Conservation (phyloP, 2,113 vertebrate species). For the Ictidomys tridecemlineatus region DNA sequence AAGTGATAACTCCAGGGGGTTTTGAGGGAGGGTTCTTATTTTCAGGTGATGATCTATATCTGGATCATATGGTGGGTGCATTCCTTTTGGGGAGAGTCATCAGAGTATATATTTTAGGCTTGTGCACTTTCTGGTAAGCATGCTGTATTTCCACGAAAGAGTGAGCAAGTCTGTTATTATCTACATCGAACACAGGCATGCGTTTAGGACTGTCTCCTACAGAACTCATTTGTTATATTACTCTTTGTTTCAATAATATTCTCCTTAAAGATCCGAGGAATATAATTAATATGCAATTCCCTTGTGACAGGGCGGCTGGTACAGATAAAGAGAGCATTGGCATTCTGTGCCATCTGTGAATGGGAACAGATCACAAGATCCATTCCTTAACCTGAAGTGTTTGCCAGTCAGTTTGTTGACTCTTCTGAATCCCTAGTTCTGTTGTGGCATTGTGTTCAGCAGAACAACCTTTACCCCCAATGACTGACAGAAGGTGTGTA, state of each 20-base stretch:
- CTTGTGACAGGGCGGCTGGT: neutral
- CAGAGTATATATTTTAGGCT: neutral
- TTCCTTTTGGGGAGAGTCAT: slow-evolving; percentile 14
- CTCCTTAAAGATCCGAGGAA: neutral
- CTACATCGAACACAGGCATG: neutral
- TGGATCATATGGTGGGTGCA: neutral
- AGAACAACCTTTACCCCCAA: neutral
- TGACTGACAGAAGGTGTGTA: neutral
- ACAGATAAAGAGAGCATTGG: neutral
- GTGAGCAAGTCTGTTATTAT: neutral
- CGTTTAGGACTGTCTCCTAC: neutral
- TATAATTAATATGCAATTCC: neutral
- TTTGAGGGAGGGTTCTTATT: neutral
- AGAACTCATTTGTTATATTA: neutral
- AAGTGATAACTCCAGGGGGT: neutral
- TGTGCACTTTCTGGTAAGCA: neutral
- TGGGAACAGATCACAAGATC: neutral
- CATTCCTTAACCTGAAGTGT: neutral
- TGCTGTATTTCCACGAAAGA: neutral
- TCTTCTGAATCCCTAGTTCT: slow-evolving; percentile 6
- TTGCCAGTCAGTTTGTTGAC: neutral
- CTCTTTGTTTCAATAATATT: slow-evolving; percentile 25
- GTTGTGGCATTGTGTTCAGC: neutral
- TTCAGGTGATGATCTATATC: neutral
- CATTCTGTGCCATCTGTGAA: neutral